These are phyloP conservation scores for Danio aesculapii DNA, from an alignment of 2,797 vertebrate genomes.

Conservation along the genomic window DNA sequence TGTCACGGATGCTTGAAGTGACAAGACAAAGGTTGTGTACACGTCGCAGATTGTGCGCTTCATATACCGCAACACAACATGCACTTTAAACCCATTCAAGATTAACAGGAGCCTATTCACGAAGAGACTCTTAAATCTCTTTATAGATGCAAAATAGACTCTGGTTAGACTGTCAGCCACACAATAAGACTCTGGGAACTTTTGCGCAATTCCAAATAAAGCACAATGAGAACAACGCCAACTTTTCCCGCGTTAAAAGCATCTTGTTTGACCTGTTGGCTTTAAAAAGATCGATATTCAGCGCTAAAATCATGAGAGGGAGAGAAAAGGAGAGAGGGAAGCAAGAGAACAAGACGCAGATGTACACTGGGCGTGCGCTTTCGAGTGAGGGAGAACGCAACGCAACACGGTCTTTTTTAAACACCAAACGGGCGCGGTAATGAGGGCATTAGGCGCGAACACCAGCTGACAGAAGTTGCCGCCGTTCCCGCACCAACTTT, in stretches of 20 bases:
- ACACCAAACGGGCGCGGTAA: constrained; percentile 64
- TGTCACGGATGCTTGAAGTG: too few relatives aligned
- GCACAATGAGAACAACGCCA: neutral
- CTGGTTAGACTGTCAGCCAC: too few relatives aligned
- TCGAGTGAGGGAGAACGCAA: constrained; percentile 2
- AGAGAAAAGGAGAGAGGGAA: constrained; percentile 34
- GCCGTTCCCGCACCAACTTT: constrained; percentile 66
- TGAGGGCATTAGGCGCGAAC: constrained; percentile 65
- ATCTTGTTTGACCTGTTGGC: constrained; percentile 48
- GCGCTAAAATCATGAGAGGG: constrained; percentile 15
- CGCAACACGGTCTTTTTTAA: constrained; percentile 64
- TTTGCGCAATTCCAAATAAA: too few relatives aligned
- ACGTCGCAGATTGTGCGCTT: too few relatives aligned
- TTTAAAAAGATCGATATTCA: constrained; percentile 41
- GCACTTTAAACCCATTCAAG: too few relatives aligned
- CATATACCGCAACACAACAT: too few relatives aligned
- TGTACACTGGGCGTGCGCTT: constrained; percentile 25
- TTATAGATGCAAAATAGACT: too few relatives aligned
- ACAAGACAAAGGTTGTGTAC: neutral
- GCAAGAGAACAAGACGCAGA: constrained; percentile 8
- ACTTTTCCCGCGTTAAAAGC: neutral
- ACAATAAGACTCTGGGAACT: too few relatives aligned
- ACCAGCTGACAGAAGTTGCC: constrained; percentile 51
- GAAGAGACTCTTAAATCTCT: too few relatives aligned
- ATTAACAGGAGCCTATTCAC: too few relatives aligned